Base-by-base conservation (phyloP, 2,113 vertebrate genomes). In the Mesocricetus auratus region DNA sequence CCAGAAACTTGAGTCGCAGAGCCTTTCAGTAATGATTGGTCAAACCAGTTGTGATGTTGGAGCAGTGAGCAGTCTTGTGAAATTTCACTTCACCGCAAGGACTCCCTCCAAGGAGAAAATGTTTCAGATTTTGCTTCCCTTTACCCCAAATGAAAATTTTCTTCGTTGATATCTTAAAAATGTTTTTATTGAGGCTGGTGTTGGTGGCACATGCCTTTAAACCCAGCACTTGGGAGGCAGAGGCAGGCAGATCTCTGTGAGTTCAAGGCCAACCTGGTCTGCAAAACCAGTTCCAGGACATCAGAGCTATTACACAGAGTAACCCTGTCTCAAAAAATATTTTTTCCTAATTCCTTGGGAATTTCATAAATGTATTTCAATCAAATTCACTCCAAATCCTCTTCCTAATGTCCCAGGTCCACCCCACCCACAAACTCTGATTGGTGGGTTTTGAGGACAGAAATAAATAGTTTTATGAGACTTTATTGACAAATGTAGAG, bases 61-160 rank as follows among this genome's bases (percentile, higher is more conserved):
- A 94, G 89, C 19, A 66, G 45, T 74, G 16, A 71, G 56, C 71
- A 22, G 74, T 50, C 31, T 56, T 66, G 66, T 22, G 36, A 91
- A 82, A 22, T 58, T 15, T 78, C 62, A 71, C 68, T 60, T 62
- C 89, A 16, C 47, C 33, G n/a, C 17, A 31, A 91, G 62, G 82
- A 47, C 4, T 77, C 56, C 8, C 12, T 87, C n/a, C 22, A 31
- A 42, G 91, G 79, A 93, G 53, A 45, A 62, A 39, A 50, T n/a
- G 19, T 85, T 96, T 86, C 73, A 66, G 36, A 86, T 60, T 91
- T 87, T 85, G 50, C 62, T 91, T 64, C 77, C 69, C 50, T 97
- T 95, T 87, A 93, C 50, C 10, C 24, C 77, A 91, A 56, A 50
- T 50, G 12, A 58, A 95, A 77, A 31, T 75, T 68, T 64, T 91